These are phyloP conservation scores for Pseudochaenichthys georgianus DNA, from an alignment of 2,797 vertebrate genomes.

Conservation along the genomic window DNA sequence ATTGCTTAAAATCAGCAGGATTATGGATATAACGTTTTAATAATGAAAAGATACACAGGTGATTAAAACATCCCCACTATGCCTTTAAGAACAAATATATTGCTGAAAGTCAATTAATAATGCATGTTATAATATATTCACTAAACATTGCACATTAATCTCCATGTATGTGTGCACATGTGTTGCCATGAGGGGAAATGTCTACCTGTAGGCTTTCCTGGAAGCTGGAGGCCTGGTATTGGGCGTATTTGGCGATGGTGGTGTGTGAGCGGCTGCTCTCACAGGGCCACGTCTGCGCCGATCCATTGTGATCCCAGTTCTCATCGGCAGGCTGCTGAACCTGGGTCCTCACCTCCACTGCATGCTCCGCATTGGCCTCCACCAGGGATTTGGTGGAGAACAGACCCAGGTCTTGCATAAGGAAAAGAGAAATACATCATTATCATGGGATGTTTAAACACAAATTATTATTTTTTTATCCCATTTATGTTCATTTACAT, in stretches of 20 bases:
- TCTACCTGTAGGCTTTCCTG: slow-evolving; percentile 94
- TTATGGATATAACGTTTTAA: not conserved
- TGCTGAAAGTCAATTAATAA: not conserved
- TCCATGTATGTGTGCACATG: not conserved
- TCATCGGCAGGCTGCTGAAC: slow-evolving; percentile 94
- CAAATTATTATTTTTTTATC: no score
- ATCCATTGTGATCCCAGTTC: slow-evolving; percentile 91
- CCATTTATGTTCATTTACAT: not conserved
- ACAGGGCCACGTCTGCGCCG: slow-evolving; percentile 91
- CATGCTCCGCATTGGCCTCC: slow-evolving; percentile 91
- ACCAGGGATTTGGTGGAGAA: slow-evolving; percentile 95
- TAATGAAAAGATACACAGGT: no score
- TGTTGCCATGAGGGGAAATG: slow-evolving; percentile 42
- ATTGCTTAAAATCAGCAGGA: not conserved
- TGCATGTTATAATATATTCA: not conserved
- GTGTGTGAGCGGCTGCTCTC: slow-evolving; percentile 95
- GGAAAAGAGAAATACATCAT: not conserved
- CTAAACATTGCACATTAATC: not conserved
- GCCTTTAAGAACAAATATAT: no score
- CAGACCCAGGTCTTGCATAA: slow-evolving; percentile 88
- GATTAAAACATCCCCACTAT: no score
- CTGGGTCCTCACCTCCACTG: slow-evolving; percentile 94
- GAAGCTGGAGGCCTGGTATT: slow-evolving; percentile 95
- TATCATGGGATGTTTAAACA: not conserved
- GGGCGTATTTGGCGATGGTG: slow-evolving; percentile 94